These are phyloP conservation scores for Drepanosiphum platanoidis DNA, from an alignment of 2,888 invertebrate genomes.

Conservation along the genomic window DNA sequence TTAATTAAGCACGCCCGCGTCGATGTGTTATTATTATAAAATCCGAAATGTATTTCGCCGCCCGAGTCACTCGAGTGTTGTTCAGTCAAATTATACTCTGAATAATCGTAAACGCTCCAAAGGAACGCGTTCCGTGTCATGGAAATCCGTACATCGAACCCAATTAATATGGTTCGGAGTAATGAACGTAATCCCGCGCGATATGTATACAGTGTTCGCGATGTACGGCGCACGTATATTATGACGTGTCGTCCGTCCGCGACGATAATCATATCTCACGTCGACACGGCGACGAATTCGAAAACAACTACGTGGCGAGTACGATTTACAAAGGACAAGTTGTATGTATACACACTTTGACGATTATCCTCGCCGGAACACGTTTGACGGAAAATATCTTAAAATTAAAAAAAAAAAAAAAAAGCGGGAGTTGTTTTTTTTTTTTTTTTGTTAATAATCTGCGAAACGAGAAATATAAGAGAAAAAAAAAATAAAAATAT, in stretches of 20 bases:
- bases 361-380: not conserved
- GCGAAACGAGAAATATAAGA: not conserved
- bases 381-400: not conserved
- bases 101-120: slow-evolving; percentile 30
- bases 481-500: too few species aligned
- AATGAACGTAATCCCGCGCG: not conserved
- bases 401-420: not conserved
- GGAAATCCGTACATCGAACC: not conserved
- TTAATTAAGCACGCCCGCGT: not conserved
- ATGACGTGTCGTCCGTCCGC: not conserved
- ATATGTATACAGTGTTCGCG: not conserved
- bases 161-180: not conserved
- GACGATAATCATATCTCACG: not conserved
- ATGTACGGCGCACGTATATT: not conserved
- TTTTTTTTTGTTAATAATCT: not conserved
- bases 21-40: not conserved
- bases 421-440: too few species aligned
- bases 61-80: not conserved
- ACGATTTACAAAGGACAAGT: not conserved
- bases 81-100: not conserved
- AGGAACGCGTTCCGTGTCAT: not conserved
- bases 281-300: not conserved
- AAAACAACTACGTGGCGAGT: not conserved
- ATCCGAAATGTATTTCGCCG: not conserved
- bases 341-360: not conserved